A percentile compares a stretch with the other conserved stretches of the same genome.
Evolutionary conservation across 2,113 vertebrate genomes (phyloP).

Genomic region (Hyla sarda): DNA sequence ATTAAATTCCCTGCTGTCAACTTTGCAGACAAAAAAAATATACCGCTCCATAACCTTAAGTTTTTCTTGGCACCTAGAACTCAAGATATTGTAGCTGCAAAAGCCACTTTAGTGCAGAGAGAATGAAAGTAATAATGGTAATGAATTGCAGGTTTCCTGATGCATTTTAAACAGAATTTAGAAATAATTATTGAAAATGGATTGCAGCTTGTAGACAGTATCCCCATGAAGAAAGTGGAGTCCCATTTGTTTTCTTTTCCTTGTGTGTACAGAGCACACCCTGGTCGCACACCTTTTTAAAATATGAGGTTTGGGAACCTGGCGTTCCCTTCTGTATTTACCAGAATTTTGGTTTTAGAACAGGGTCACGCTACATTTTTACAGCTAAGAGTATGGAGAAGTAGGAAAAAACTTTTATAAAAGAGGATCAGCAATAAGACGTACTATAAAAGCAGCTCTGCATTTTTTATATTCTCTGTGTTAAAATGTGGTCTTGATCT

Average conservation of each 20-base stretch:
- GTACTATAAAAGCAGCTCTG: neutral
- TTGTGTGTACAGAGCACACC: slow-evolving; percentile 5
- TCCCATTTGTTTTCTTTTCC: slow-evolving; percentile 31
- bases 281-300: slow-evolving; percentile 1
- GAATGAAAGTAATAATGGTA: slow-evolving; percentile 18
- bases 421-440: neutral
- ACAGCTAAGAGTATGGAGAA: neutral
- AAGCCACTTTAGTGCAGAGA: slow-evolving; percentile 2
- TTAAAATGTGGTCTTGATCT: neutral
- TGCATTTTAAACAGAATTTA: slow-evolving; percentile 42
- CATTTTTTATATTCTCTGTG: neutral
- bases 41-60: slow-evolving; percentile 1
- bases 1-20: slow-evolving; percentile 35
- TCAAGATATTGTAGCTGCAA: slow-evolving; percentile 33
- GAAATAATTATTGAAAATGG: slow-evolving; percentile 52
- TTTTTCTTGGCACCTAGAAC: slow-evolving; percentile 40
- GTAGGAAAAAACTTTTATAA: neutral
- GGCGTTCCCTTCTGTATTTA: neutral
- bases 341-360: neutral
- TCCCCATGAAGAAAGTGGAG: slow-evolving; percentile 25
- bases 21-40: slow-evolving; percentile 25
- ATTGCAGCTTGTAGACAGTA: slow-evolving; percentile 39
- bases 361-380: neutral
- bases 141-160: slow-evolving; percentile 40
- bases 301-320: slow-evolving; percentile 6